phyloP scores from a whole-genome alignment of 2,888 invertebrate genomes.

The Dryobotodes eremita region DNA sequence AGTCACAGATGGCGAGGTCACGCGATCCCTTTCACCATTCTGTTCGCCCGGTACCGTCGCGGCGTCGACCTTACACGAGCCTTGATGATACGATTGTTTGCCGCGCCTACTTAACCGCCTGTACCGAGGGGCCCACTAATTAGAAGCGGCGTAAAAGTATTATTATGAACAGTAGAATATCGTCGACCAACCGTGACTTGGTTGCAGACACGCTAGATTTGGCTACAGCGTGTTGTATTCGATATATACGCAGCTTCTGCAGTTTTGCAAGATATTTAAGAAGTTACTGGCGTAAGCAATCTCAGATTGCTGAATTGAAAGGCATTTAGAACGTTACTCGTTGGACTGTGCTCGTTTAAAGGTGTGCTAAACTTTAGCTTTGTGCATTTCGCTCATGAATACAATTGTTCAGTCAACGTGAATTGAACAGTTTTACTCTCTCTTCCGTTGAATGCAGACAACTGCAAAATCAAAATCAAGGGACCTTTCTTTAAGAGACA shows the following conservation, averaged over 20 bases:
- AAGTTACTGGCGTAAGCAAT: conserved; percentile 15
- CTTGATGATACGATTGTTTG: conserved; percentile 83
- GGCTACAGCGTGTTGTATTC: conserved; percentile 28
- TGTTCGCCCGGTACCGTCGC: conserved; percentile 80
- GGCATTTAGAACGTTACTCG: conserved; percentile 12
- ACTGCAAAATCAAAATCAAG: conserved; percentile 12
- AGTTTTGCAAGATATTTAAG: conserved; percentile 17
- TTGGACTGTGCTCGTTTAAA: conserved; percentile 14
- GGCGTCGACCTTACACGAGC: conserved; percentile 83
- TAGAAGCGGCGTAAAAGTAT: conserved; percentile 61
- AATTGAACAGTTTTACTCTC: conserved; percentile 16
- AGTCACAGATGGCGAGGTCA: conserved; percentile 85
- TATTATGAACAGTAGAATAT: conserved; percentile 62
- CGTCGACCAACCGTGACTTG: conserved; percentile 58
- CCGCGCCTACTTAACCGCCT: conserved; percentile 72
- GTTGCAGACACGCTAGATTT: conserved; percentile 60
- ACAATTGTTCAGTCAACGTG: conserved; percentile 18
- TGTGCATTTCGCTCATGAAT: conserved; percentile 10
- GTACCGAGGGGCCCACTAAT: conserved; percentile 68
- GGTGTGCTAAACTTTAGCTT: conserved; percentile 1
- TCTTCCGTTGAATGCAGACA: conserved; percentile 18
- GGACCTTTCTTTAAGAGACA: conserved; percentile 40
- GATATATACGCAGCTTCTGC: conserved; percentile 10
- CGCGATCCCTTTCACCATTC: conserved; percentile 87
- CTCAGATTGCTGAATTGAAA: conserved; percentile 21